Percentiles rank a stretch among this genome's conserved stretches.
phyloP scores from a whole-genome alignment of 2,113 vertebrate genomes.

The Cettia cetti region DNA sequence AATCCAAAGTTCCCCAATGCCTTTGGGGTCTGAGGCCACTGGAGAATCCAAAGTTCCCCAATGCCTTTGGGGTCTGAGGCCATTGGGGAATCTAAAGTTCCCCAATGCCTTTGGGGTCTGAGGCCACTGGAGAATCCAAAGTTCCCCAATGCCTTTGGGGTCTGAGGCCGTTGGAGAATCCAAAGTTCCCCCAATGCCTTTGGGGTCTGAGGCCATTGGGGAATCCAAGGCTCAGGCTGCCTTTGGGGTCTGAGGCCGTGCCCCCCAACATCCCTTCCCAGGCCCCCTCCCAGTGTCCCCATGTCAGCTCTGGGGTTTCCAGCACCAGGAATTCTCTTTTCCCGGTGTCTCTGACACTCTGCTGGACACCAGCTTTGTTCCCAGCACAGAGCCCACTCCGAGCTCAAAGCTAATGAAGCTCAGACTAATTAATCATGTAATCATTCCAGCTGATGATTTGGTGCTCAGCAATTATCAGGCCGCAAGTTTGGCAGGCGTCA shows the following conservation, averaged over 20 bases:
- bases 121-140: not conserved
- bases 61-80: not conserved
- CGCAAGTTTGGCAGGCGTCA: not conserved
- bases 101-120: not conserved
- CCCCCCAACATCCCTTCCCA: fast-evolving
- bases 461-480: not conserved
- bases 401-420: not conserved
- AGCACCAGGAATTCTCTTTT: not conserved
- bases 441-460: not conserved
- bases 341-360: not conserved
- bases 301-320: too few species aligned
- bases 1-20: not conserved
- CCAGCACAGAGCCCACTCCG: not conserved
- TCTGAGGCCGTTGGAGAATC: not conserved
- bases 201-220: not conserved
- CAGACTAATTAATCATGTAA: not conserved
- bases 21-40: too few species aligned
- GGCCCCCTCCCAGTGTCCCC: fast-evolving
- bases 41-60: too few species aligned
- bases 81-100: not conserved
- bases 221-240: not conserved
- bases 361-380: not conserved
- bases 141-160: too few species aligned
- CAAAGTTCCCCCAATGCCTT: not conserved
- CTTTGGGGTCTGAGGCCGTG: not conserved